Conservation (phyloP, 2,888 invertebrate species). For the Nomada hirtipes region DNA sequence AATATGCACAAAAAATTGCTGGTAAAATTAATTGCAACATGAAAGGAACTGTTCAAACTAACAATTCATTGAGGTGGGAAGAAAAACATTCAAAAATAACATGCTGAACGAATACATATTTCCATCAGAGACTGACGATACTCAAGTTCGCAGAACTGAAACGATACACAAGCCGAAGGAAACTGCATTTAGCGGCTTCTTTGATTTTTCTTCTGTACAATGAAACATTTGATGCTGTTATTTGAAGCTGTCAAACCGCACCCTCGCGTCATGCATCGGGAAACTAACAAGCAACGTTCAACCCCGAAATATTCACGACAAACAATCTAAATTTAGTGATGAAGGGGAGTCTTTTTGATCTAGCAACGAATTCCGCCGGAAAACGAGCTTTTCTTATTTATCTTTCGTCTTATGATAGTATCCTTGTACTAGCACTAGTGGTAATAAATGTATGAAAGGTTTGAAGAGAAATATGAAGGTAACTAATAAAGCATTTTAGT, state of each 20-base stretch:
- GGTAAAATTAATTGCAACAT: background rate
- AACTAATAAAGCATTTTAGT: no score
- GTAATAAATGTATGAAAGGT: no score
- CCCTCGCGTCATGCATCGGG: slow-evolving; percentile 23
- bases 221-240: slow-evolving; percentile 47
- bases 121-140: background rate
- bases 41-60: background rate
- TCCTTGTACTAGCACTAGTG: no score
- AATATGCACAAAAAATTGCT: background rate
- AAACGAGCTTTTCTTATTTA: background rate
- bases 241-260: slow-evolving; percentile 58
- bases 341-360: slow-evolving; percentile 22
- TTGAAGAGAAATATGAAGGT: no score
- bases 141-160: slow-evolving; percentile 26
- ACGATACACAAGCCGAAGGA: slow-evolving; percentile 2
- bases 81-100: background rate
- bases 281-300: slow-evolving; percentile 40
- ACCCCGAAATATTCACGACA: slow-evolving; percentile 47
- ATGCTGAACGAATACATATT: background rate
- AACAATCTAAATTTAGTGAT: slow-evolving; percentile 57
- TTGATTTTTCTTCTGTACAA: slow-evolving; percentile 36
- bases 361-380: slow-evolving; percentile 20
- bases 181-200: slow-evolving; percentile 28
- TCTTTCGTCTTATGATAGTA: background rate
- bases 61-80: background rate